These are phyloP conservation scores for Chaetodon auriga DNA, from an alignment of 2,113 vertebrate species.

Conservation along the genomic window DNA sequence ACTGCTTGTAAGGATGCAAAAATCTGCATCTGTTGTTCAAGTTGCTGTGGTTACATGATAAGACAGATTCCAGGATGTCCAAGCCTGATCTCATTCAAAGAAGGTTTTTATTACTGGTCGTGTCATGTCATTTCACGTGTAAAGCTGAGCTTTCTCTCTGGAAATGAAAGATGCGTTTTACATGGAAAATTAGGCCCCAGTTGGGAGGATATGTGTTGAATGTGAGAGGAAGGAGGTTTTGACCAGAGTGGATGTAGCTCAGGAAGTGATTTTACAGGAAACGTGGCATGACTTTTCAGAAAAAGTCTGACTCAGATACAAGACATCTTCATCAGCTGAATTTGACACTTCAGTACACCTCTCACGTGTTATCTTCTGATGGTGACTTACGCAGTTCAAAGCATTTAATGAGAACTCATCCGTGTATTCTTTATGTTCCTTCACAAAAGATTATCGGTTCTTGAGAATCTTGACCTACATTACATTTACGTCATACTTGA, in stretches of 20 bases:
- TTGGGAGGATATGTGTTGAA: background rate
- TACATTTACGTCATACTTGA: background rate
- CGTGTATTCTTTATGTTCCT: background rate
- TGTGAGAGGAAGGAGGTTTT: slow-evolving; percentile 3
- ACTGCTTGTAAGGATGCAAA: background rate
- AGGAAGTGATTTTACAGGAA: slow-evolving; percentile 22
- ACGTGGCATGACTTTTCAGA: background rate
- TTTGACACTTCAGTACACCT: background rate
- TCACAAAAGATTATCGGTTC: background rate
- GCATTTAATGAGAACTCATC: background rate
- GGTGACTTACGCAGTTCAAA: background rate
- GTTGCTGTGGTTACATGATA: background rate
- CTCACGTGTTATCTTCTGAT: background rate
- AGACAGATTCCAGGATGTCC: too few species aligned
- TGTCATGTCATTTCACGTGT: background rate
- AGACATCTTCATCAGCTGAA: background rate
- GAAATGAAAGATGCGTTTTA: background rate
- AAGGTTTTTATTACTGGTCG: background rate
- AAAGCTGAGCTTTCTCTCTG: background rate
- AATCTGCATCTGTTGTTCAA: background rate
- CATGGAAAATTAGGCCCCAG: fast-evolving
- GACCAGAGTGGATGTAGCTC: background rate
- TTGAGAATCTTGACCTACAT: background rate
- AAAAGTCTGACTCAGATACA: background rate
- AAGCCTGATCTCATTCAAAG: background rate